Percentiles rank a stretch among this genome's conserved stretches.
These are phyloP conservation scores for Drosophila azteca DNA, from an alignment of 1,140 invertebrate genomes.

Conservation along the genomic window DNA sequence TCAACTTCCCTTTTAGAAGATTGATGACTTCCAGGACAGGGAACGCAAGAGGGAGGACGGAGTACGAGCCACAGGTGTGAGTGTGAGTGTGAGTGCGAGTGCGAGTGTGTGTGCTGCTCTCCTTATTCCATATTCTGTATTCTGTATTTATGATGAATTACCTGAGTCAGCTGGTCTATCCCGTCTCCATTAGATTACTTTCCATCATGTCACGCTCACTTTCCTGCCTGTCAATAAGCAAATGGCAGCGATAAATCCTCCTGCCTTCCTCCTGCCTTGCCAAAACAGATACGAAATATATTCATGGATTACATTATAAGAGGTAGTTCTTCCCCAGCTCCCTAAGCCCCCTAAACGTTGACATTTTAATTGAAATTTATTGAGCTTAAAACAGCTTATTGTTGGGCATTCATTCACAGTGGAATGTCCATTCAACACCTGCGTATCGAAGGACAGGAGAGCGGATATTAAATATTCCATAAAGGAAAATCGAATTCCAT, in stretches of 20 bases:
- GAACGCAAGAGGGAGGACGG: not conserved
- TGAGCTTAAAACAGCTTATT: constrained; percentile 22
- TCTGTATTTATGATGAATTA: constrained; percentile 71
- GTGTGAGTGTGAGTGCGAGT: constrained; percentile 14
- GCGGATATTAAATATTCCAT: constrained; percentile 35
- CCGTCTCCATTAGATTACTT: constrained; percentile 59
- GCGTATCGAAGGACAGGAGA: constrained; percentile 5
- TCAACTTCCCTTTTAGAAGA: constrained; percentile 42
- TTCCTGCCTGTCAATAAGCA: constrained; percentile 75
- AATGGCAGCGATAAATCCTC: constrained; percentile 70
- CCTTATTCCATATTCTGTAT: no score
- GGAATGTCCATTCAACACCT: constrained; percentile 26
- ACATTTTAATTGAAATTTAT: constrained; percentile 70
- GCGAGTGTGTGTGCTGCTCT: no score
- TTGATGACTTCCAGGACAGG: constrained; percentile 40
- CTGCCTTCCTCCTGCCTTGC: constrained; percentile 18
- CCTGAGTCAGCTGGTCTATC: constrained; percentile 43
- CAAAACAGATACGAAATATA: constrained; percentile 10
- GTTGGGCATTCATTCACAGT: constrained; percentile 9
- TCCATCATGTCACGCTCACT: constrained; percentile 61
- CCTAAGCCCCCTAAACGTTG: constrained; percentile 42
- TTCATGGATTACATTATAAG: constrained; percentile 37
- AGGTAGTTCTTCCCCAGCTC: constrained; percentile 27
- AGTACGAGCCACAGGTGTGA: constrained; percentile 49
- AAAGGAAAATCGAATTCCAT: constrained; percentile 25